Percentiles rank a stretch among this genome's conserved stretches.
These are phyloP conservation scores for Panthera uncia DNA, from an alignment of 2,113 vertebrate species.

Conservation along the genomic window DNA sequence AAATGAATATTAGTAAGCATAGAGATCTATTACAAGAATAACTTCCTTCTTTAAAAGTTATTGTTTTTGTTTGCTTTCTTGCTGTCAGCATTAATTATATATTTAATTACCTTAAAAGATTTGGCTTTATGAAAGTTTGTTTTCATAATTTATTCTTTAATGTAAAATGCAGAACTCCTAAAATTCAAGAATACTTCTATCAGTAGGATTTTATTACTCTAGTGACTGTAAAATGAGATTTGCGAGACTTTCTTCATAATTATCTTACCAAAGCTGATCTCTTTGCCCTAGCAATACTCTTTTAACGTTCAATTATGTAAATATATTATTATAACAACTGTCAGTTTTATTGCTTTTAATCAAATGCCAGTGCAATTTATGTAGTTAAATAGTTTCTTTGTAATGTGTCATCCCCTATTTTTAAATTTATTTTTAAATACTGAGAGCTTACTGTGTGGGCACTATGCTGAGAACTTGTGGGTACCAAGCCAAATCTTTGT, in stretches of 20 bases:
- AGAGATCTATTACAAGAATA: background rate
- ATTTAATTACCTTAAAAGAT: constrained; percentile 5
- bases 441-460: background rate
- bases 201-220: background rate
- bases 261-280: constrained; percentile 10
- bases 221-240: background rate
- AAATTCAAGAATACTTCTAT: background rate
- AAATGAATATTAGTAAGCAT: background rate
- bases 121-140: background rate
- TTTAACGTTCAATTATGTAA: constrained; percentile 5
- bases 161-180: background rate
- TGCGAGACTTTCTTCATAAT: background rate
- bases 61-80: background rate
- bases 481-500: background rate
- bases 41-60: background rate
- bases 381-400: background rate
- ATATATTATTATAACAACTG: background rate
- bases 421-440: background rate
- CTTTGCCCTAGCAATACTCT: background rate
- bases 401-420: background rate
- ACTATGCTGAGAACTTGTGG: background rate
- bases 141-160: background rate
- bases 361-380: background rate
- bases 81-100: background rate
- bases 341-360: constrained; percentile 15